Evolutionary conservation across 2,797 vertebrate genomes (phyloP), one percentile per base, ranked within the genome.

Genomic region (Thalassophryne amazonica): DNA sequence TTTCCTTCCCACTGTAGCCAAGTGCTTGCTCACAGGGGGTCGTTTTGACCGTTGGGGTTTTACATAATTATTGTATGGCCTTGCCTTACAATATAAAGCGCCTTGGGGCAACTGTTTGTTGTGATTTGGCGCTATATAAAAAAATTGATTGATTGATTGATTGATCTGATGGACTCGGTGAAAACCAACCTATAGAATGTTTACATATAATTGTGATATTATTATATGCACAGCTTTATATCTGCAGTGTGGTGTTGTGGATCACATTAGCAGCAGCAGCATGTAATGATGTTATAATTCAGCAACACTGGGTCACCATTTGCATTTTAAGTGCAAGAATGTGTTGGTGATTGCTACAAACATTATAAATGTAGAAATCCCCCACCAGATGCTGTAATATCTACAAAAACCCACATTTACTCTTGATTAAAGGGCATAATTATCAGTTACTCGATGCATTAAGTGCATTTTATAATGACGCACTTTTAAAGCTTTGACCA

Each of bases 261-360:
- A 47, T 57, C 40, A 60, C 54, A 70, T 38, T 54, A 39, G 69
- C 66, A 43, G 46, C 51, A 59, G 60, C 30, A 15, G 37, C 56
- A 69, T 64, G 64, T 53, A 50, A 62, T 73, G 68, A 75, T 53
- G 62, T 61, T 56, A 57, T 24, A 52, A 54, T 53, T 73, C 45
- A 40, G 39, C 46, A 57, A 80, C 86, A 76, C 62, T 82, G 68
- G 79, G 82, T 85, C 80, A 85, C 35, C 68, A 34, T 45, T 62
- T 53, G 57, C 70, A 52, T 71, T 72, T 69, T 60, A 52, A 61
- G 40, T 55, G 58, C 60, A 56, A 62, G 70, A 55, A 64, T 55
- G 66, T 45, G 25, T 58, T 73, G 59, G 48, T 39, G 49, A 54
- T 58, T 48, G 56, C 43, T 62, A 54, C 76, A 45, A 53, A 46